These are phyloP conservation scores for Microhierax caerulescens DNA, from an alignment of 2,797 vertebrate genomes.

Conservation along the genomic window DNA sequence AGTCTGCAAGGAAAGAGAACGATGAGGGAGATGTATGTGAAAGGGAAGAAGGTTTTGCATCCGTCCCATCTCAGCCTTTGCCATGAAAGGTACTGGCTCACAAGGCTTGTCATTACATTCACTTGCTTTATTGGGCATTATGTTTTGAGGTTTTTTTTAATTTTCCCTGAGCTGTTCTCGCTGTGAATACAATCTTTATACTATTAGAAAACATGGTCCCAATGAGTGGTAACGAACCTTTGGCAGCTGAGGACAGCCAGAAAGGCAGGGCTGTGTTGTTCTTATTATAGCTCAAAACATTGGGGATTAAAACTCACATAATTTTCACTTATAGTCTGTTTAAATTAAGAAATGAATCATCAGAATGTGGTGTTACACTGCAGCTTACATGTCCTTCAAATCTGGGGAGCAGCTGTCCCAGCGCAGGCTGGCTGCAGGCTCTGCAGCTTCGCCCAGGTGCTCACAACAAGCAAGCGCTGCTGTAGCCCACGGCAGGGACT, in stretches of 20 bases:
- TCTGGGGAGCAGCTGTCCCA: neutral
- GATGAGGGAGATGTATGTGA: fast-evolving
- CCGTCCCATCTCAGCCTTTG: neutral
- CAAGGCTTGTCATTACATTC: neutral
- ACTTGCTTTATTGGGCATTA: neutral
- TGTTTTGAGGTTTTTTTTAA: no score
- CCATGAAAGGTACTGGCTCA: neutral
- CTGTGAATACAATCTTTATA: neutral
- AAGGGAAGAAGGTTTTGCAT: neutral
- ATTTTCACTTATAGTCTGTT: neutral
- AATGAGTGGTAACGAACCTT: neutral
- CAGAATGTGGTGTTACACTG: neutral
- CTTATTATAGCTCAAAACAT: neutral
- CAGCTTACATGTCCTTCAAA: neutral
- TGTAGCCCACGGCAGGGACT: neutral
- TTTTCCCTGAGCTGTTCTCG: neutral
- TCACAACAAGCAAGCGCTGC: neutral
- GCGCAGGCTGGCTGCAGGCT: neutral
- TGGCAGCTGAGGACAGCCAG: neutral
- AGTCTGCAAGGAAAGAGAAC: neutral
- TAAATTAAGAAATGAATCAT: neutral
- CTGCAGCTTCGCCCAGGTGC: neutral
- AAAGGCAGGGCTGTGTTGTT: neutral
- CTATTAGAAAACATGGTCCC: neutral
- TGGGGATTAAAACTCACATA: neutral